Evolutionary conservation across 2,113 vertebrate species (phyloP).

Genomic region (Paedocypris sp.): DNA sequence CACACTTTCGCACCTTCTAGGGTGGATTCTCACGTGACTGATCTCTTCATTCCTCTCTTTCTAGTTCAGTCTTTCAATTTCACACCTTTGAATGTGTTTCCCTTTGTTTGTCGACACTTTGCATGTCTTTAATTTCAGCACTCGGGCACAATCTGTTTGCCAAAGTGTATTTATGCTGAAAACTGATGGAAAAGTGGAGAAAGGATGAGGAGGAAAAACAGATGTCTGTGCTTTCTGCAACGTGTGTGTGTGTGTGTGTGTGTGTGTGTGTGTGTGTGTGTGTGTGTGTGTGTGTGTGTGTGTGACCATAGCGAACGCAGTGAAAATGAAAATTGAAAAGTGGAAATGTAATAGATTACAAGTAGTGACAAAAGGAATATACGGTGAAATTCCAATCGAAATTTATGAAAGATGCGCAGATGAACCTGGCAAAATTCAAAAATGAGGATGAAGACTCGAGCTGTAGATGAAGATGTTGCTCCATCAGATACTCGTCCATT

Average conservation of each 20-base stretch:
- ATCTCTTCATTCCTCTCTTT: slow-evolving; percentile 1
- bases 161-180: no score
- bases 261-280: no score
- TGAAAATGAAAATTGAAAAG: neutral
- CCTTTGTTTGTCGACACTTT: no score
- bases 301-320: neutral
- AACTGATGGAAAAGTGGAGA: no score
- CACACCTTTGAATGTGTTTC: no score
- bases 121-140: no score
- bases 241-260: no score
- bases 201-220: no score
- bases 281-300: neutral
- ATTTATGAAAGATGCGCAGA: neutral
- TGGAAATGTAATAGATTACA: neutral
- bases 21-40: neutral
- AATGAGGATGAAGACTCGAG: no score
- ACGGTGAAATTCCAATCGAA: neutral
- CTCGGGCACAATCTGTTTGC: no score
- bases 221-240: slow-evolving; percentile 13
- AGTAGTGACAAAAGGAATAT: neutral
- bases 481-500: no score
- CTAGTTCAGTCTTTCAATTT: neutral
- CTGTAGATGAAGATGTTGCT: no score
- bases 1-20: neutral
- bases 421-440: neutral